phyloP scores from a whole-genome alignment of 2,113 vertebrate genomes.

The Centropristis striata region DNA sequence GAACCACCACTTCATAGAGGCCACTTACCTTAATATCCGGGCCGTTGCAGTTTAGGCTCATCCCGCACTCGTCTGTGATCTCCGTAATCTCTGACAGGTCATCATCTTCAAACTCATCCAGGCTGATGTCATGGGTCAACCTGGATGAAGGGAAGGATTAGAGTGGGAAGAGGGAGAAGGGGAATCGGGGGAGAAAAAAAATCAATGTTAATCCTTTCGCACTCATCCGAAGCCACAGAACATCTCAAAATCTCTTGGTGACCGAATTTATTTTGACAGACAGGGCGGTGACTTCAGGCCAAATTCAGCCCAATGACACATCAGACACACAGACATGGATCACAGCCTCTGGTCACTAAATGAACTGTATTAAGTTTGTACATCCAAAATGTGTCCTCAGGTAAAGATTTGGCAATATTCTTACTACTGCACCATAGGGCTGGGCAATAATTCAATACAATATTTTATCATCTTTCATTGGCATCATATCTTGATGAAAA shows the following conservation, averaged over 20 bases:
- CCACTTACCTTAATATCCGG: slow-evolving; percentile 88
- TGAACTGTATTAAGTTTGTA: too few species aligned
- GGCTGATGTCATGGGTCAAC: slow-evolving; percentile 98
- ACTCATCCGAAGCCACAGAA: background rate
- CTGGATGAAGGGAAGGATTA: slow-evolving; percentile 75
- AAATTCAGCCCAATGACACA: background rate
- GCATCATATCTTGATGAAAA: too few species aligned
- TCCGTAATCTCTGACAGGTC: slow-evolving; percentile 95
- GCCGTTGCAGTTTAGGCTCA: slow-evolving; percentile 94
- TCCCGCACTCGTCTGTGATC: slow-evolving; percentile 94
- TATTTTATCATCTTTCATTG: too few species aligned
- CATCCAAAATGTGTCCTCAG: too few species aligned
- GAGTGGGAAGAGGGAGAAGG: background rate
- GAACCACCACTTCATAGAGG: background rate
- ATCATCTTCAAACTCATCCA: slow-evolving; percentile 98
- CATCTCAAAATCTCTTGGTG: slow-evolving; percentile 27
- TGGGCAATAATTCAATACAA: too few species aligned
- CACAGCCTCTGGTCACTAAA: background rate
- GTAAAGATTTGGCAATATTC: too few species aligned
- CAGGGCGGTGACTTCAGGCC: background rate
- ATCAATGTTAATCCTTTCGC: slow-evolving; percentile 27
- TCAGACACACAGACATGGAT: background rate
- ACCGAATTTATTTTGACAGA: slow-evolving; percentile 12
- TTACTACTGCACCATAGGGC: too few species aligned
- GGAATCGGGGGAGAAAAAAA: background rate